Evolutionary conservation across 2,888 invertebrate species (phyloP).

Genomic region (Lutraria lutraria): DNA sequence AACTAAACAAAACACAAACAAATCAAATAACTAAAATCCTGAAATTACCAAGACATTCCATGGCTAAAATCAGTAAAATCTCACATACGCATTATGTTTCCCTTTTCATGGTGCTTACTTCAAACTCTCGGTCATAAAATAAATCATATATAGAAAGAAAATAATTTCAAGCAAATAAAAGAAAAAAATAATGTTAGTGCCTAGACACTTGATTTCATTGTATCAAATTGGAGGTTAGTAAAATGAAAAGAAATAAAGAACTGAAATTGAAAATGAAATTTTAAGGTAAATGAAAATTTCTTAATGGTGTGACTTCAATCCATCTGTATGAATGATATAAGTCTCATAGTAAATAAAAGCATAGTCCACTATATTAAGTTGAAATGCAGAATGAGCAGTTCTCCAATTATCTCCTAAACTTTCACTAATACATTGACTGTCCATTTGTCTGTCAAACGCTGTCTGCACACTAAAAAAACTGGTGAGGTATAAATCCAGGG

Average conservation of each 20-base stretch:
- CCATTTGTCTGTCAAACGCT: background rate
- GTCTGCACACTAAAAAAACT: background rate
- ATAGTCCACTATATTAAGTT: background rate
- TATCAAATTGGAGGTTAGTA: slow-evolving; percentile 6
- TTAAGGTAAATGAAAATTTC: slow-evolving; percentile 5
- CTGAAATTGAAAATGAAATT: slow-evolving; percentile 6
- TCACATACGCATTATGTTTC: slow-evolving; percentile 19
- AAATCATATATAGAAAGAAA: slow-evolving; percentile 14
- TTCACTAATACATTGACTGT: background rate
- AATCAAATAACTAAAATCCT: slow-evolving; percentile 51
- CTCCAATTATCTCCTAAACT: background rate
- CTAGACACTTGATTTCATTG: background rate
- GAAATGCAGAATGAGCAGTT: background rate
- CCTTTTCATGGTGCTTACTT: background rate
- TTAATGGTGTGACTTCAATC: background rate
- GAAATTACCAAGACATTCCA: slow-evolving; percentile 41
- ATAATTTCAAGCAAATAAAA: slow-evolving; percentile 21
- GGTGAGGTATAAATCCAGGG: background rate
- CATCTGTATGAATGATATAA: background rate
- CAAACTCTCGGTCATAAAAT: slow-evolving; percentile 5
- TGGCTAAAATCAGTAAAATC: slow-evolving; percentile 38
- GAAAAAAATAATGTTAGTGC: background rate
- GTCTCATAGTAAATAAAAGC: too few species aligned
- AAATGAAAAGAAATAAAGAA: background rate
- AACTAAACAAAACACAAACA: slow-evolving; percentile 73